These are phyloP conservation scores for Nezara viridula DNA, from an alignment of 2,888 invertebrate genomes.

Conservation along the genomic window DNA sequence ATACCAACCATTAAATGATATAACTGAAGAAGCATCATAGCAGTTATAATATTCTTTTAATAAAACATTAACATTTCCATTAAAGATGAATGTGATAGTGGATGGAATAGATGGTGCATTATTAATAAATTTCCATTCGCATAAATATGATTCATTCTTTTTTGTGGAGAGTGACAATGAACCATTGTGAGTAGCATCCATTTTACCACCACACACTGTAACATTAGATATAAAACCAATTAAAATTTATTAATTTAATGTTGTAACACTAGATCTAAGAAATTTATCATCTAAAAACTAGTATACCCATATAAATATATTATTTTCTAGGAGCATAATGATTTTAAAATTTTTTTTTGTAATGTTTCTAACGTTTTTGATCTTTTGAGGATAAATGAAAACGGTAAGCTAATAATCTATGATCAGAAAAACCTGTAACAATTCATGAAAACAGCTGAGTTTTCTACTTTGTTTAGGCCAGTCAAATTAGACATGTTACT, in stretches of 20 bases:
- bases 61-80: not conserved
- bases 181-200: conserved; percentile 16
- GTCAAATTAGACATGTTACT: too few relatives aligned
- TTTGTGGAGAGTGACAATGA: not conserved
- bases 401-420: too few relatives aligned
- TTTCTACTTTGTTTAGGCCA: too few relatives aligned
- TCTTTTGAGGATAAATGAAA: too few relatives aligned
- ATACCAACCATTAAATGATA: not conserved
- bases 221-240: conserved; percentile 41
- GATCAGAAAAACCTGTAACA: too few relatives aligned
- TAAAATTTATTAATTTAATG: not conserved
- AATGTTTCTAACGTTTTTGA: too few relatives aligned
- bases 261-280: not conserved
- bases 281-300: not conserved
- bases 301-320: not conserved
- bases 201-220: conserved; percentile 68
- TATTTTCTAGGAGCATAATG: too few relatives aligned
- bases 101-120: not conserved
- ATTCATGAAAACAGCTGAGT: too few relatives aligned
- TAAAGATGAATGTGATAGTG: conserved; percentile 15
- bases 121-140: conserved; percentile 25
- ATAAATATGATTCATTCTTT: conserved; percentile 26
- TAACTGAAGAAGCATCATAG: not conserved
- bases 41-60: not conserved
- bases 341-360: too few relatives aligned